phyloP scores from a whole-genome alignment of 2,113 vertebrate genomes.

The Cinclus cinclus region DNA sequence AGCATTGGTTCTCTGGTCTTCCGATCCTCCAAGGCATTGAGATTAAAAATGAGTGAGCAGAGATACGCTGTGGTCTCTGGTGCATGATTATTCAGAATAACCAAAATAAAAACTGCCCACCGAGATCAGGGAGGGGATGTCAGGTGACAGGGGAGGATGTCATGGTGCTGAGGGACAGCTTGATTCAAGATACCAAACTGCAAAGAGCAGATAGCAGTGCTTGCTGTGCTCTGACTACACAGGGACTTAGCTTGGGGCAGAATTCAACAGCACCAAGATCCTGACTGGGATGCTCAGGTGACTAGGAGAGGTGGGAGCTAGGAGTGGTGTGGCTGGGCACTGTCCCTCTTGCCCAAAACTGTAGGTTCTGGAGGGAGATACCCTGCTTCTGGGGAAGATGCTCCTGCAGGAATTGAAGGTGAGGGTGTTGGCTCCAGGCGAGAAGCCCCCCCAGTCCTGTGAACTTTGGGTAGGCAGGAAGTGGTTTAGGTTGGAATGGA shows the following conservation, averaged over 20 bases:
- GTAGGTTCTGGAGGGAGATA: neutral
- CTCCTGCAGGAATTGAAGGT: neutral
- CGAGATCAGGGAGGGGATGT: neutral
- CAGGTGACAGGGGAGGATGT: neutral
- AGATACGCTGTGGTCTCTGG: neutral
- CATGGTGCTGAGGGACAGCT: neutral
- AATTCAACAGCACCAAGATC: fast-evolving
- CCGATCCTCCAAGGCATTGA: too few species aligned
- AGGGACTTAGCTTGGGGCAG: neutral
- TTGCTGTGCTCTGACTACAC: neutral
- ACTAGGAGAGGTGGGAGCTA: neutral
- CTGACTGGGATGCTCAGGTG: neutral
- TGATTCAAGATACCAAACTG: neutral
- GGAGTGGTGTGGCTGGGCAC: fast-evolving
- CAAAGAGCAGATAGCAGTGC: neutral
- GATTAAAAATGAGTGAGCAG: neutral
- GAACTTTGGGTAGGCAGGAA: neutral
- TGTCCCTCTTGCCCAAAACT: neutral
- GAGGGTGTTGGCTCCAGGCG: neutral
- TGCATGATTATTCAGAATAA: neutral
- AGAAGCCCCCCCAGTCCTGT: neutral
- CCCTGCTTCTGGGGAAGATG: neutral
- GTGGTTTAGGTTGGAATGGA: neutral
- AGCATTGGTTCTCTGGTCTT: neutral
- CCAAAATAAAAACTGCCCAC: neutral